A percentile compares a stretch with the other conserved stretches of the same genome.
Evolutionary conservation across 2,113 vertebrate species (phyloP).

Genomic region (Leuciscus idus): DNA sequence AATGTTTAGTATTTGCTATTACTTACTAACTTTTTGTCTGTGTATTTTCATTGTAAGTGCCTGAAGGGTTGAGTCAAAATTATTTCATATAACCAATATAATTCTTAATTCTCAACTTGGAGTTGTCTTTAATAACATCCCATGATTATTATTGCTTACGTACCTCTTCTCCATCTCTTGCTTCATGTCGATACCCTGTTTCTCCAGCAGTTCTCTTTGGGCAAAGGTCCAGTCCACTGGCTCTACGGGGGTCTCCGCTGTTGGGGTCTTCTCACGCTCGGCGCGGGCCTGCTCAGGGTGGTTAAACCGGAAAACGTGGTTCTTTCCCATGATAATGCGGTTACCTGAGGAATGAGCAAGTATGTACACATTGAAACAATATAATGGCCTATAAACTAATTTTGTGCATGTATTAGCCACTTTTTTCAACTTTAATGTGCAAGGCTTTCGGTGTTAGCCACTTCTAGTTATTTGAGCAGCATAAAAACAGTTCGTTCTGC

Average conservation of each 20-base stretch:
- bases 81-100: neutral
- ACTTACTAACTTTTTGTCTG: neutral
- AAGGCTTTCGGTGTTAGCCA: neutral
- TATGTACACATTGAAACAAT: conserved; percentile 30
- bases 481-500: neutral
- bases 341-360: conserved; percentile 79
- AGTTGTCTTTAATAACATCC: neutral
- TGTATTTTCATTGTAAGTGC: neutral
- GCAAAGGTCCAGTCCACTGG: conserved; percentile 99
- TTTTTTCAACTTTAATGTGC: neutral
- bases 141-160: neutral
- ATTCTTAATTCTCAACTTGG: too few relatives aligned
- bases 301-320: conserved; percentile 98
- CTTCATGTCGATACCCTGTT: conserved; percentile 99
- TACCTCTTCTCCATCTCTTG: conserved; percentile 99
- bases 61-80: neutral
- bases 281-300: conserved; percentile 97
- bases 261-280: conserved; percentile 94
- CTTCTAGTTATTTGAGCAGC: neutral
- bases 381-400: neutral
- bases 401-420: neutral
- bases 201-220: conserved; percentile 95
- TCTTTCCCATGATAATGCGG: conserved; percentile 99
- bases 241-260: conserved; percentile 97
- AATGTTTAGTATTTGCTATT: neutral